Evolutionary conservation across 2,888 invertebrate species (phyloP).

Genomic region (Nyleta sp.): DNA sequence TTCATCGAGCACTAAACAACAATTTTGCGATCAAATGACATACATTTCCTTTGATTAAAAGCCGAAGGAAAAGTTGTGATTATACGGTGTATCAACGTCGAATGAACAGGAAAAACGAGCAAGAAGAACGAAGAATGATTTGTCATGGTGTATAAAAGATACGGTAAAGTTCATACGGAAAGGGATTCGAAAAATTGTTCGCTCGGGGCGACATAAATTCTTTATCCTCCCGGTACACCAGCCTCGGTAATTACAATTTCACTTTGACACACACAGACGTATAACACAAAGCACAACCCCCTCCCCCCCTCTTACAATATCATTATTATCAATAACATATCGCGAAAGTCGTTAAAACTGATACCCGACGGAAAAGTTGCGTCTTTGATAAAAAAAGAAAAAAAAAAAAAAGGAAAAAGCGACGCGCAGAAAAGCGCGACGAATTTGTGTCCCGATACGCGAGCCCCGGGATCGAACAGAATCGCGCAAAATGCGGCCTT

Average conservation of each 20-base stretch:
- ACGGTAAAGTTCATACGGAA: slow-evolving; percentile 13
- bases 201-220: slow-evolving; percentile 43
- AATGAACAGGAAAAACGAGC: no score
- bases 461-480: no score
- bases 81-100: no score
- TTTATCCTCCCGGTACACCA: slow-evolving; percentile 26
- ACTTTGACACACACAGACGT: slow-evolving; percentile 43
- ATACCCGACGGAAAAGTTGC: no score
- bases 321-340: slow-evolving; percentile 45
- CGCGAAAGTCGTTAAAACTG: slow-evolving; percentile 10
- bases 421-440: not conserved
- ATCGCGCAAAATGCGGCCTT: slow-evolving; percentile 15
- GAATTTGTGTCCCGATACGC: no score
- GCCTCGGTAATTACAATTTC: slow-evolving; percentile 44
- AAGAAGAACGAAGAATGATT: no score
- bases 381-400: no score
- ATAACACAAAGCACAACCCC: slow-evolving; percentile 15
- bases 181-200: slow-evolving; percentile 32
- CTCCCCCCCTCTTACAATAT: slow-evolving; percentile 17
- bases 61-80: no score
- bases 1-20: no score
- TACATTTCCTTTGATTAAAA: no score
- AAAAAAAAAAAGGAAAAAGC: no score
- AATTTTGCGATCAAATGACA: no score
- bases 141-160: slow-evolving; percentile 47